Evolutionary conservation across 1,140 invertebrate species (phyloP).

Genomic region (Nylanderia fulva): DNA sequence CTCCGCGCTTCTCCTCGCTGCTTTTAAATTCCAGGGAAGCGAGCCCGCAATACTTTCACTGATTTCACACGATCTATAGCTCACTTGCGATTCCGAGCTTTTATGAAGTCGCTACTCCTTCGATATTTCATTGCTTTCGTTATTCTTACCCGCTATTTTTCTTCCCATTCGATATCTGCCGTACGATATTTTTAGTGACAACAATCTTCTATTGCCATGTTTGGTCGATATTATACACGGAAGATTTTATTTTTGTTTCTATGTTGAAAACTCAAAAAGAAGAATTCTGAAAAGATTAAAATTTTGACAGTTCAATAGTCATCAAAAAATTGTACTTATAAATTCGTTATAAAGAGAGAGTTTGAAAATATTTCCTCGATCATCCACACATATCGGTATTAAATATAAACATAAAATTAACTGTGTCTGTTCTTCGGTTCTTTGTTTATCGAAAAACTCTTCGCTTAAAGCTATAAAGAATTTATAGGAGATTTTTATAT

Average conservation of each 20-base stretch:
- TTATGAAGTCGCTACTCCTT: slow-evolving; percentile 33
- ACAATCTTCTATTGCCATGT: neutral
- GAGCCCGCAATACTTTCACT: slow-evolving; percentile 51
- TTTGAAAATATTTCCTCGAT: neutral
- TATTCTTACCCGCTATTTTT: slow-evolving; percentile 30
- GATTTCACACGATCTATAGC: slow-evolving; percentile 47
- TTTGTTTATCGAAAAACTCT: neutral
- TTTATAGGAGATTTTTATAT: neutral
- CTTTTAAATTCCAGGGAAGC: slow-evolving; percentile 52
- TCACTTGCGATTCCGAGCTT: slow-evolving; percentile 17
- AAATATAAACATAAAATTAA: neutral
- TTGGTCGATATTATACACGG: neutral
- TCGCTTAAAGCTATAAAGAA: neutral
- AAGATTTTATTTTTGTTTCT: neutral
- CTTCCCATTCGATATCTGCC: neutral
- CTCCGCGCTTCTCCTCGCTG: neutral
- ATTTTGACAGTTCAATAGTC: neutral
- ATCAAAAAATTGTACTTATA: neutral
- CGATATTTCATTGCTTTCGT: slow-evolving; percentile 57
- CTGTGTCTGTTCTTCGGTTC: neutral
- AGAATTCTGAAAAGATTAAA: neutral
- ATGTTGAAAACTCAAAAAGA: neutral
- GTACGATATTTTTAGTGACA: slow-evolving; percentile 31
- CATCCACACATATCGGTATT: neutral
- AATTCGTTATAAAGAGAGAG: neutral